A percentile compares a stretch with the other conserved stretches of the same genome.
Conservation (phyloP, 2,888 invertebrate species). For the Frankliniella fusca region DNA sequence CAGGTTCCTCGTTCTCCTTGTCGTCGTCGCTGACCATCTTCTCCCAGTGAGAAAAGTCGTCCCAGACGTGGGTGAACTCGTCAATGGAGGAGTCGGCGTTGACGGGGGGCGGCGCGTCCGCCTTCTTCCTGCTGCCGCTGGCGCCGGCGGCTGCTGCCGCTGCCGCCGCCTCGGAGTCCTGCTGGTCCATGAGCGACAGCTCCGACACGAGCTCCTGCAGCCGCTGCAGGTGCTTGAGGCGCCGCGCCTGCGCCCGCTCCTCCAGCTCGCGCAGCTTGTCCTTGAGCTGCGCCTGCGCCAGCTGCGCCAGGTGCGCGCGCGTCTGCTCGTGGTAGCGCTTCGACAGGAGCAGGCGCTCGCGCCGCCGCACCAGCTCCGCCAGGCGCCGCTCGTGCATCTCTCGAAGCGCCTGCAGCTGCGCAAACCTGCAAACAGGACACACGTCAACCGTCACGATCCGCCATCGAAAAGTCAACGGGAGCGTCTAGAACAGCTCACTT, state of each 20-base stretch:
- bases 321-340: slow-evolving; percentile 8
- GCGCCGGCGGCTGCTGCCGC: not conserved
- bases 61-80: slow-evolving; percentile 6
- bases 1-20: not conserved
- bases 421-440: not conserved
- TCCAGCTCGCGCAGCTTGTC: not conserved
- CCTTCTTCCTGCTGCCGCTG: not conserved
- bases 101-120: not conserved
- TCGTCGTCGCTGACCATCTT: slow-evolving; percentile 12
- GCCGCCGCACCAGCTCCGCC: not conserved
- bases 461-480: not conserved
- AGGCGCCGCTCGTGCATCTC: not conserved
- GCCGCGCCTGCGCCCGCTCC: not conserved
- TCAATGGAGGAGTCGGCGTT: not conserved
- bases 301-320: not conserved
- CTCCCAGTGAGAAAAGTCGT: slow-evolving; percentile 2
- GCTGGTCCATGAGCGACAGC: not conserved
- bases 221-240: not conserved
- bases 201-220: not conserved
- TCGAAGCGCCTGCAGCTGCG: not conserved
- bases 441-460: not conserved
- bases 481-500: too few species aligned
- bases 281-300: slow-evolving; percentile 12
- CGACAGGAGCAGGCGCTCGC: slow-evolving; percentile 7
- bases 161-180: not conserved